A percentile compares a stretch with the other conserved stretches of the same genome.
phyloP scores from a whole-genome alignment of 2,113 vertebrate genomes.

The Aegithalos caudatus region DNA sequence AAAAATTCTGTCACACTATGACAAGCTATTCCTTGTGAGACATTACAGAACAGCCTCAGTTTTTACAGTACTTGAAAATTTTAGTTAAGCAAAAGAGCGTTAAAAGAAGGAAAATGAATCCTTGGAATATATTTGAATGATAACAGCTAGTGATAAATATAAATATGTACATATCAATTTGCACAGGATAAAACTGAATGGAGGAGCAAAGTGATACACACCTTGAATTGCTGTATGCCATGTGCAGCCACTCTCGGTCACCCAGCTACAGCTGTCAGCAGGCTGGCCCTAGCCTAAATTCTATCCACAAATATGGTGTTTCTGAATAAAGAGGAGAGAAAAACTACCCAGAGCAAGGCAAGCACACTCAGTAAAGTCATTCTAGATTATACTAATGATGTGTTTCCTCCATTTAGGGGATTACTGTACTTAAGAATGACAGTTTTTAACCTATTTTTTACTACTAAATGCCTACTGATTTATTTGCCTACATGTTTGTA shows the following conservation, averaged over 20 bases:
- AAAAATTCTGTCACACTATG: conserved; percentile 1
- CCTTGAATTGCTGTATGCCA: not conserved
- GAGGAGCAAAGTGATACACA: not conserved
- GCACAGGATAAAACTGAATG: not conserved
- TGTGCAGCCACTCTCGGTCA: accelerated
- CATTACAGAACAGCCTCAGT: not conserved
- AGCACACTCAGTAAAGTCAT: not conserved
- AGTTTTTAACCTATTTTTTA: not conserved
- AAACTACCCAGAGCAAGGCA: not conserved
- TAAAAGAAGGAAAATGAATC: not conserved
- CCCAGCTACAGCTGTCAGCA: not conserved
- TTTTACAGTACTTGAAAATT: not conserved
- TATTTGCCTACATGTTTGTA: not conserved
- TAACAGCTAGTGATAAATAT: not conserved
- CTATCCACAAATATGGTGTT: not conserved
- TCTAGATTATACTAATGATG: not conserved
- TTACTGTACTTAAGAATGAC: not conserved
- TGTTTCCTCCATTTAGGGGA: not conserved
- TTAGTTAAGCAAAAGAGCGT: not conserved
- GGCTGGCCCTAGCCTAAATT: not conserved
- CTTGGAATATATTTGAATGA: not conserved
- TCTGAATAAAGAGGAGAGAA: not conserved
- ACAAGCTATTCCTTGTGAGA: not conserved
- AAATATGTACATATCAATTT: not conserved
- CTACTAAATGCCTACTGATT: not conserved